These are phyloP conservation scores for Trissolcus japonicus DNA, from an alignment of 2,888 invertebrate genomes.

Conservation along the genomic window DNA sequence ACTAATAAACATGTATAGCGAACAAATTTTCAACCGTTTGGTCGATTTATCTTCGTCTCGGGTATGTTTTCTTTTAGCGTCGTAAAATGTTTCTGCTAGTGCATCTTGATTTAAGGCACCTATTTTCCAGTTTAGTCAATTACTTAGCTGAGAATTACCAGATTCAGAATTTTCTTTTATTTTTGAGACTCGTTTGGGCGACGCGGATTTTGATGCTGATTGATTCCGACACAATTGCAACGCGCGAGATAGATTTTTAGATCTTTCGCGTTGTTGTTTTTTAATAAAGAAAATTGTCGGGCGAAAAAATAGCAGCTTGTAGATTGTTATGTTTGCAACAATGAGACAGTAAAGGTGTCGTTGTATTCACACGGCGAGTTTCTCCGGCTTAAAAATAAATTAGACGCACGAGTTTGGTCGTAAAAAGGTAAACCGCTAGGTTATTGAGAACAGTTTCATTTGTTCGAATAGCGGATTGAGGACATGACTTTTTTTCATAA, in stretches of 20 bases:
- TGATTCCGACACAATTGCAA: background rate
- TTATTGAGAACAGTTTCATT: slow-evolving; percentile 41
- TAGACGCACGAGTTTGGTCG: slow-evolving; percentile 41
- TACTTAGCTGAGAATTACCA: no score
- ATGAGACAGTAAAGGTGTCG: slow-evolving; percentile 35
- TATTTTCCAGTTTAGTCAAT: no score
- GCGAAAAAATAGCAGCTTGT: background rate
- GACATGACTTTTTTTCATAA: no score
- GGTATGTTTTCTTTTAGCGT: no score
- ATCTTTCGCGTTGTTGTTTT: background rate
- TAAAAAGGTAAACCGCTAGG: slow-evolving; percentile 47
- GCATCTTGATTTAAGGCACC: no score
- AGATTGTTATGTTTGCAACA: slow-evolving; percentile 17
- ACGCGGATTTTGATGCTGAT: background rate
- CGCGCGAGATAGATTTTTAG: background rate
- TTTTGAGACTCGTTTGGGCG: no score
- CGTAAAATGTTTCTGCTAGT: no score
- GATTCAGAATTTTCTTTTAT: no score
- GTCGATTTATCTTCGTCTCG: no score
- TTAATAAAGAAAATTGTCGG: background rate
- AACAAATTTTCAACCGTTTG: no score
- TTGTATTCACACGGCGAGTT: slow-evolving; percentile 47
- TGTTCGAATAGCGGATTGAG: no score
- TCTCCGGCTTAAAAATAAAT: slow-evolving; percentile 45
- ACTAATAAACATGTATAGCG: slow-evolving; percentile 4